Conservation (phyloP, 1,140 invertebrate species). For the Polyergus mexicanus region DNA sequence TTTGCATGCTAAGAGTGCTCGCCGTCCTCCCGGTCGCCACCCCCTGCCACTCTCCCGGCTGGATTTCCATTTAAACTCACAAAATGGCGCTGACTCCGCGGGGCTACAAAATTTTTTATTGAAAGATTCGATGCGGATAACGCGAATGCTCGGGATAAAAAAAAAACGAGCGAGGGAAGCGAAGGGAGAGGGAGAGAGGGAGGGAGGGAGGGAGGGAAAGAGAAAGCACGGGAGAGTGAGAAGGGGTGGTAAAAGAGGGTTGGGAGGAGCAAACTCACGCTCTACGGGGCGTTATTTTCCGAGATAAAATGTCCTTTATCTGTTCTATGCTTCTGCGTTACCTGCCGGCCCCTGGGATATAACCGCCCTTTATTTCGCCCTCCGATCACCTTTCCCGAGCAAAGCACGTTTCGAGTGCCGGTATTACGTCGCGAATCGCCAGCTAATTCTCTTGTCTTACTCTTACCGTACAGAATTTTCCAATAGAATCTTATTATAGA, state of each 20-base stretch:
- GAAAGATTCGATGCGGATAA: constrained; percentile 86
- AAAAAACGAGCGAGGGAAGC: constrained; percentile 44
- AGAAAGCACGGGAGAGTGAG: constrained; percentile 34
- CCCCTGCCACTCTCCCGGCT: constrained; percentile 76
- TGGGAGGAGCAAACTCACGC: constrained; percentile 61
- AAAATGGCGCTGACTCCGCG: constrained; percentile 86
- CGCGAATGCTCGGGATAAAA: constrained; percentile 63
- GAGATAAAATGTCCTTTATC: constrained; percentile 86
- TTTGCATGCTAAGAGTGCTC: constrained; percentile 86
- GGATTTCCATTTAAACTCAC: constrained; percentile 87
- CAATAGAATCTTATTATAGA: constrained; percentile 18
- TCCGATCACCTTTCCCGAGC: constrained; percentile 47
- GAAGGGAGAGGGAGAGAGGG: not conserved
- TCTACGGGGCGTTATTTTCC: constrained; percentile 79
- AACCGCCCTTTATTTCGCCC: constrained; percentile 70
- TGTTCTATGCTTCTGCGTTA: constrained; percentile 69
- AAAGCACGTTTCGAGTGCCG: constrained; percentile 7
- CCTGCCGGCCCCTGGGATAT: constrained; percentile 50
- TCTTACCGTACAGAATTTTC: constrained; percentile 1
- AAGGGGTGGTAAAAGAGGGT: constrained; percentile 53
- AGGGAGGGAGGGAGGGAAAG: constrained; percentile 27
- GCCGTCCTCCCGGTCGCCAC: constrained; percentile 74
- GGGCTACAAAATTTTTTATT: constrained; percentile 87
- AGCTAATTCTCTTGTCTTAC: constrained; percentile 66
- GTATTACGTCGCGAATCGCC: constrained; percentile 64